phyloP scores from a whole-genome alignment of 2,888 invertebrate genomes.

The Orthosia cruda region DNA sequence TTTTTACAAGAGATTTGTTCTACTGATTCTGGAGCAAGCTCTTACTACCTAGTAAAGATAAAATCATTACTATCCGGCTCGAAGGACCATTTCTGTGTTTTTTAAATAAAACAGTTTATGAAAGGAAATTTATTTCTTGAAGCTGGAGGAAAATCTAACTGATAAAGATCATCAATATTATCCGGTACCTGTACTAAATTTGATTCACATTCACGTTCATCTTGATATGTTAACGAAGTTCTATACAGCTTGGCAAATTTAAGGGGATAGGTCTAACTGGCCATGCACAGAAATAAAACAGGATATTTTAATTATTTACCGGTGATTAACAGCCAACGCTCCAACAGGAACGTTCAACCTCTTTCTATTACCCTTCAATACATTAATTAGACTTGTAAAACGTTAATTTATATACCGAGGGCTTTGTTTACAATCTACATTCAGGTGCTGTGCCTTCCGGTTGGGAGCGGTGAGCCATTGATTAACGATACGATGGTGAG shows the following conservation, averaged over 20 bases:
- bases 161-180: too few relatives aligned
- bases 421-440: constrained; percentile 55
- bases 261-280: neutral
- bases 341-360: constrained; percentile 11
- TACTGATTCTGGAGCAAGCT: neutral
- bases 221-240: neutral
- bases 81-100: neutral
- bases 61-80: neutral
- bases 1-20: neutral
- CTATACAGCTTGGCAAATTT: neutral
- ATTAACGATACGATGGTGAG: constrained; percentile 47
- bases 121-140: neutral
- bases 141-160: too few relatives aligned
- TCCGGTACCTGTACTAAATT: neutral
- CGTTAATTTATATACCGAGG: constrained; percentile 45
- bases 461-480: constrained; percentile 24
- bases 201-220: too few relatives aligned
- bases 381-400: constrained; percentile 60
- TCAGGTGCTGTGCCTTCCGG: constrained; percentile 53
- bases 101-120: neutral
- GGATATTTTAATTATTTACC: constrained; percentile 8
- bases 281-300: constrained; percentile 12
- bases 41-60: neutral
- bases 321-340: constrained; percentile 5
- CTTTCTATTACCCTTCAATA: constrained; percentile 32